These are phyloP conservation scores for Oryzias javanicus DNA, from an alignment of 2,113 vertebrate genomes.

Conservation along the genomic window DNA sequence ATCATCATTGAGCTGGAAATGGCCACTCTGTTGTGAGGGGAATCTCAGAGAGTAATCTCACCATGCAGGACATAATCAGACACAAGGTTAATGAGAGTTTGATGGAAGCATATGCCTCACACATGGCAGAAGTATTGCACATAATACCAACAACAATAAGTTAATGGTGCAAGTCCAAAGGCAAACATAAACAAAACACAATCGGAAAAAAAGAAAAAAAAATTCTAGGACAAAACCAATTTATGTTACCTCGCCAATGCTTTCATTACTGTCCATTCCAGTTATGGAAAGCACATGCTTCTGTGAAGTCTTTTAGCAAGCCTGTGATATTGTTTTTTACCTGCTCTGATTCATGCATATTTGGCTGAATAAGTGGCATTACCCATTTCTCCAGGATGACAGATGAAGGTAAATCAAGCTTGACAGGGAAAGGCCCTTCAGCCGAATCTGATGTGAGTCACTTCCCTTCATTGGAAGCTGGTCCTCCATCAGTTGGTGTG, in stretches of 20 bases:
- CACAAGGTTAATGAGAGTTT: constrained; percentile 79
- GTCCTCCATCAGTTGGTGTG: constrained; percentile 56
- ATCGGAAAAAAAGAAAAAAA: constrained; percentile 62
- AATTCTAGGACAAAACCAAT: constrained; percentile 51
- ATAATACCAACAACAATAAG: constrained; percentile 65
- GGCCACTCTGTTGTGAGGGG: constrained; percentile 54
- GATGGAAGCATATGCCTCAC: constrained; percentile 75
- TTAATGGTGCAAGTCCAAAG: constrained; percentile 66
- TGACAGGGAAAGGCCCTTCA: constrained; percentile 56
- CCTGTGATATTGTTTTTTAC: constrained; percentile 38
- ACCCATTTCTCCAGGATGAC: constrained; percentile 38
- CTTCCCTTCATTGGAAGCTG: constrained; percentile 59
- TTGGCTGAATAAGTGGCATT: constrained; percentile 50
- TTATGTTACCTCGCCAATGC: constrained; percentile 39
- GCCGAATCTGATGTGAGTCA: constrained; percentile 61
- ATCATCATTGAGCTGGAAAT: constrained; percentile 69
- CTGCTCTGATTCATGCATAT: constrained; percentile 46
- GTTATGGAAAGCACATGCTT: constrained; percentile 17
- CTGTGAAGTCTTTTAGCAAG: constrained; percentile 25
- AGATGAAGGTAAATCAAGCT: constrained; percentile 58
- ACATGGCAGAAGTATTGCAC: constrained; percentile 45
- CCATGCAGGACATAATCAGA: constrained; percentile 68
- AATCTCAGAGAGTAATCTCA: constrained; percentile 62
- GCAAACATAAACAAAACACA: constrained; percentile 67
- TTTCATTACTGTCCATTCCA: constrained; percentile 7